These are phyloP conservation scores for Enteromius afrohamiltoni DNA, from an alignment of 2,797 vertebrate species.

Conservation along the genomic window DNA sequence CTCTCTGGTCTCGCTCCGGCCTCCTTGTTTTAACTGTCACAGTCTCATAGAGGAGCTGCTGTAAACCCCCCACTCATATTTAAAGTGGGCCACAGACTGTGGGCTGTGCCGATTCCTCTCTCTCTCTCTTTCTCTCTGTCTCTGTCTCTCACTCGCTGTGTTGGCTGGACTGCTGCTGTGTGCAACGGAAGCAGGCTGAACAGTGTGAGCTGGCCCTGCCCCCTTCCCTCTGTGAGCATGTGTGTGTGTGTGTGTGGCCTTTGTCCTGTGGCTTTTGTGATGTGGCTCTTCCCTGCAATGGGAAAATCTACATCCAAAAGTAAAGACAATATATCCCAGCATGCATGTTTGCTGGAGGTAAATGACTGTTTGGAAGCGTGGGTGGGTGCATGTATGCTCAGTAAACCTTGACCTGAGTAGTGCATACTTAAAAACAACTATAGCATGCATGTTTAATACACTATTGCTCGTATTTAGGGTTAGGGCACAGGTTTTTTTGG, in stretches of 20 bases:
- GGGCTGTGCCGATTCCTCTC: conserved; percentile 41
- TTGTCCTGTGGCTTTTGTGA: conserved; percentile 62
- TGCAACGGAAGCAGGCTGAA: conserved; percentile 45
- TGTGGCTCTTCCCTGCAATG: conserved; percentile 60
- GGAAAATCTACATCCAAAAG: conserved; percentile 62
- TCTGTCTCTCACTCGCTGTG: conserved; percentile 20
- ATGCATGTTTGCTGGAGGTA: conserved; percentile 30
- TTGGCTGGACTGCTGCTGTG: conserved; percentile 44
- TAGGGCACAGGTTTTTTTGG: not conserved
- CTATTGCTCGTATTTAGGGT: not conserved
- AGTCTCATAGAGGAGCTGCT: conserved; percentile 28
- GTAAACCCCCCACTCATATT: conserved; percentile 44
- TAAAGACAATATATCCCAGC: conserved; percentile 34
- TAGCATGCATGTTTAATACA: not conserved
- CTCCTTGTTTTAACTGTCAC: conserved; percentile 53
- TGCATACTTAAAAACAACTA: conserved; percentile 8
- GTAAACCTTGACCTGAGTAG: conserved; percentile 8
- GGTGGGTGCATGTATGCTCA: not conserved
- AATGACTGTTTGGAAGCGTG: not conserved
- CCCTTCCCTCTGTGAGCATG: conserved; percentile 54
- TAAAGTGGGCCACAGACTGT: conserved; percentile 51
- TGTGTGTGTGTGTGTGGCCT: conserved; percentile 48
- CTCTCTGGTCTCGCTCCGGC: conserved; percentile 24
- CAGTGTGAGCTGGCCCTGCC: conserved; percentile 57
- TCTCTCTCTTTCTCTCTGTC: conserved; percentile 33